Evolutionary conservation across 2,797 vertebrate genomes (phyloP).

Genomic region (Hoplostethus mediterraneus): DNA sequence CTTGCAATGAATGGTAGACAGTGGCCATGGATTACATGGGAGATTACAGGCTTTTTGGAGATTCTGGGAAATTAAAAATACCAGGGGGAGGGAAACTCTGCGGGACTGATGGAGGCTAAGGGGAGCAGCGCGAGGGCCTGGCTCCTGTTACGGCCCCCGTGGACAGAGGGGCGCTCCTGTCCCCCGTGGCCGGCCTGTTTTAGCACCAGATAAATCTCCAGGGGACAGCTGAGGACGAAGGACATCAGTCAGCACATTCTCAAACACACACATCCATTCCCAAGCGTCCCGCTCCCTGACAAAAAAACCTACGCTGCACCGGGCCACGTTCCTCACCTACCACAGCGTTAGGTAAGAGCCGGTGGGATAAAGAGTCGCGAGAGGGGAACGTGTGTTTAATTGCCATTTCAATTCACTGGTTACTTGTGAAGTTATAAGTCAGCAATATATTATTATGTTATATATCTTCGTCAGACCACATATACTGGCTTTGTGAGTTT

Average conservation of each 20-base stretch:
- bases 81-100: constrained; percentile 36
- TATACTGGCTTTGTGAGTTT: not conserved
- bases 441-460: no score
- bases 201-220: constrained; percentile 83
- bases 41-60: constrained; percentile 64
- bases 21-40: constrained; percentile 40
- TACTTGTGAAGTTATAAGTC: not conserved
- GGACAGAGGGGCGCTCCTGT: constrained; percentile 58
- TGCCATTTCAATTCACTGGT: not conserved
- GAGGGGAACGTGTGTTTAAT: constrained; percentile 7
- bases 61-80: constrained; percentile 25
- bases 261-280: constrained; percentile 55
- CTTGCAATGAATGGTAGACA: constrained; percentile 50
- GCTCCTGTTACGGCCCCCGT: constrained; percentile 74
- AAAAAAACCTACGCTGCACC: constrained; percentile 61
- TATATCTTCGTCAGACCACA: not conserved
- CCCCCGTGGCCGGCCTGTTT: constrained; percentile 70
- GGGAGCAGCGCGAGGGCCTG: constrained; percentile 29
- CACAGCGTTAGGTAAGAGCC: constrained; percentile 36
- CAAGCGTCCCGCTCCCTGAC: constrained; percentile 24
- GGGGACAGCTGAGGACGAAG: constrained; percentile 80
- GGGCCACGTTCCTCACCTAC: constrained; percentile 63
- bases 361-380: not conserved
- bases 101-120: constrained; percentile 19
- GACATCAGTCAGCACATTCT: constrained; percentile 82